phyloP scores from a whole-genome alignment of 2,888 invertebrate species.

The Villa cingulata region DNA sequence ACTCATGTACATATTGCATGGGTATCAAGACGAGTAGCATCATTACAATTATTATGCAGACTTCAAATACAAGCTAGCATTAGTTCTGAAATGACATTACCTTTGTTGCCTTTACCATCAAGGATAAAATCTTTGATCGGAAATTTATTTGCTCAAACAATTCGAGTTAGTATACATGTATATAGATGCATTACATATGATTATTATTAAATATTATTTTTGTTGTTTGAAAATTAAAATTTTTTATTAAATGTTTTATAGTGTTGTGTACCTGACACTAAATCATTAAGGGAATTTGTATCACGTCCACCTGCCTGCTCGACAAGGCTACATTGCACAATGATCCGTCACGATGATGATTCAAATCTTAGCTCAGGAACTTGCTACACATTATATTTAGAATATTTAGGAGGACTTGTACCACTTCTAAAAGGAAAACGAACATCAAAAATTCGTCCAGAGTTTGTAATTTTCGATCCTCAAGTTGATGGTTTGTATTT shows the following conservation, averaged over 20 bases:
- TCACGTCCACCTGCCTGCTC: constrained; percentile 75
- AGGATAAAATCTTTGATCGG: constrained; percentile 72
- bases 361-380: constrained; percentile 53
- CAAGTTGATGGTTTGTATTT: constrained; percentile 75
- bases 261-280: constrained; percentile 89
- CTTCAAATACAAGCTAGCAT: constrained; percentile 65
- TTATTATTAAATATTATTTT: too few relatives aligned
- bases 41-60: constrained; percentile 78
- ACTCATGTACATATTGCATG: constrained; percentile 86
- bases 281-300: constrained; percentile 81
- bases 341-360: constrained; percentile 85
- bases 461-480: constrained; percentile 94
- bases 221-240: too few relatives aligned
- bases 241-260: constrained; percentile 28
- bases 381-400: constrained; percentile 80
- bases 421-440: constrained; percentile 90
- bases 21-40: constrained; percentile 80
- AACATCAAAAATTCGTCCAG: constrained; percentile 92
- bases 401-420: constrained; percentile 91
- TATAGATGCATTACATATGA: too few relatives aligned
- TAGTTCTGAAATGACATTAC: constrained; percentile 58
- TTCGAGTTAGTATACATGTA: constrained; percentile 50
- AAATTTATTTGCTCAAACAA: constrained; percentile 83
- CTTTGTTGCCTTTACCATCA: constrained; percentile 73
- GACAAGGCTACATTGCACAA: constrained; percentile 90